Evolutionary conservation across 2,113 vertebrate species (phyloP).

Genomic region (Verasper variegatus): DNA sequence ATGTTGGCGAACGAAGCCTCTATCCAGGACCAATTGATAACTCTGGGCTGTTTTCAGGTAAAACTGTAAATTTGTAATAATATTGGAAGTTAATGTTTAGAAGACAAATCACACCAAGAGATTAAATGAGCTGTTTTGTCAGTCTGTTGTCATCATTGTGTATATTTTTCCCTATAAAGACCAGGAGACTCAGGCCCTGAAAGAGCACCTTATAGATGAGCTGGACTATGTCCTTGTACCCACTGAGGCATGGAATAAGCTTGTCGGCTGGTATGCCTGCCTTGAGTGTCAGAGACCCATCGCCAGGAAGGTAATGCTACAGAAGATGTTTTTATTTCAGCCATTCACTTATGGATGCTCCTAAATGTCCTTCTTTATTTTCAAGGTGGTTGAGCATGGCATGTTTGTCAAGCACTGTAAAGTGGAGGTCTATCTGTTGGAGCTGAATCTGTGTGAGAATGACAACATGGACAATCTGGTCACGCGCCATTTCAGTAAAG

Average conservation of each 20-base stretch:
- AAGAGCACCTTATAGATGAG: constrained; percentile 95
- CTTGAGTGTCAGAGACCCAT: constrained; percentile 92
- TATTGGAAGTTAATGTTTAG: background rate
- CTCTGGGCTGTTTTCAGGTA: constrained; percentile 95
- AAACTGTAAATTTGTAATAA: constrained; percentile 14
- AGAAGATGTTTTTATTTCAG: background rate
- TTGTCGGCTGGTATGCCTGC: constrained; percentile 92
- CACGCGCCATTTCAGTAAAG: constrained; percentile 95
- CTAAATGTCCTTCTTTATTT: constrained; percentile 12
- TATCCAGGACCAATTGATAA: constrained; percentile 96
- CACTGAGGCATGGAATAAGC: constrained; percentile 92
- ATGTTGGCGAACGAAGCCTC: constrained; percentile 87
- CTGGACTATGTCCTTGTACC: constrained; percentile 96
- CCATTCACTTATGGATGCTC: background rate
- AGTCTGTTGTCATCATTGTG: background rate
- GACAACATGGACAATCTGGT: constrained; percentile 89
- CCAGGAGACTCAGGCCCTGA: constrained; percentile 89
- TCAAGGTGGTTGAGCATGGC: constrained; percentile 95
- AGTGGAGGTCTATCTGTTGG: constrained; percentile 96
- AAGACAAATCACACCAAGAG: background rate
- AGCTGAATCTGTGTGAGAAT: constrained; percentile 94
- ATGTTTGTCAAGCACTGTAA: constrained; percentile 98
- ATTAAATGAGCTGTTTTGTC: no score
- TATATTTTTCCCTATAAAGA: constrained; percentile 77
- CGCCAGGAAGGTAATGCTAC: constrained; percentile 88